Conservation (phyloP, 2,113 vertebrate genomes). For the Cephalopterus ornatus region DNA sequence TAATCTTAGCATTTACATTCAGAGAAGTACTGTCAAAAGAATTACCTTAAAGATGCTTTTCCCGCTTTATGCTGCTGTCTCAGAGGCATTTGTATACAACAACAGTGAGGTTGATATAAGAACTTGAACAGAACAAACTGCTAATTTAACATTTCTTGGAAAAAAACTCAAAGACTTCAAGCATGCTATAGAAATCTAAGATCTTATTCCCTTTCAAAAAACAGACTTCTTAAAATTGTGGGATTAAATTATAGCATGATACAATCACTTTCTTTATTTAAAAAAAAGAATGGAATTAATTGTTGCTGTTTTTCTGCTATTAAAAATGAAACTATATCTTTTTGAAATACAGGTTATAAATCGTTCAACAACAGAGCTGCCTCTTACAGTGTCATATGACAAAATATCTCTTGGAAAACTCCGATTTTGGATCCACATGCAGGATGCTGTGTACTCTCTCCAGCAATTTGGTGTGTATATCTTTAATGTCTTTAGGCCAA, state of each 20-base stretch:
- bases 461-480: slow-evolving; percentile 88
- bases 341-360: slow-evolving; percentile 87
- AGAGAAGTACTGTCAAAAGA: background rate
- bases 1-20: background rate
- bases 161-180: background rate
- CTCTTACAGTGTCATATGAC: slow-evolving; percentile 91
- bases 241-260: background rate
- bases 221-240: background rate
- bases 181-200: background rate
- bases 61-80: background rate
- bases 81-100: background rate
- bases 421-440: slow-evolving; percentile 98
- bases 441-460: slow-evolving; percentile 93
- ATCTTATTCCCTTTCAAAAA: background rate
- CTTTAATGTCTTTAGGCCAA: background rate
- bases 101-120: background rate
- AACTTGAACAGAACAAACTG: background rate
- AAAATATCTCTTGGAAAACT: slow-evolving; percentile 93
- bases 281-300: background rate
- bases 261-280: background rate
- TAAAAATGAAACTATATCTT: background rate
- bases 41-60: background rate
- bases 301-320: background rate
- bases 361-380: slow-evolving; percentile 84
- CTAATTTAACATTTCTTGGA: background rate